Base-by-base conservation (phyloP, 2,797 vertebrate species). In the Pantherophis vulpinus region DNA sequence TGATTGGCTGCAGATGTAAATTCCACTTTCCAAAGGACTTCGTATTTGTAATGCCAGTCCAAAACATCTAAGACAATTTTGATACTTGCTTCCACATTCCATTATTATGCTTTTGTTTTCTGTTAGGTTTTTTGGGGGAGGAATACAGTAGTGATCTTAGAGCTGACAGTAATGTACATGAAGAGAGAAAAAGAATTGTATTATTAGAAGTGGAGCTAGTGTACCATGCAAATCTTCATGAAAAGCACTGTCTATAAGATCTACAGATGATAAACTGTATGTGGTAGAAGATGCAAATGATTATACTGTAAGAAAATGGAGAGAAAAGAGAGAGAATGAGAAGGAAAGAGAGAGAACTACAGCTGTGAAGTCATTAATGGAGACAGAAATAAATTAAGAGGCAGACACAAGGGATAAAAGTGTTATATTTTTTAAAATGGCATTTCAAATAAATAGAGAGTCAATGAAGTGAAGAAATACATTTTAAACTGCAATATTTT, bases 371-470 rank as follows among this genome's bases (percentile, higher is more conserved):
- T 63, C 47, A 93, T 56, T 63, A 74, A 93, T 87, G 92, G 37
- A 37, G 51, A 32, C 37, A 94, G 87, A 83, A 86, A 47, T 29
- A 92, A 93, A 93, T 94, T 92, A 93, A 89, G 37, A 91, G 87
- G 14, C 74, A 93, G 58, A 93, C 93, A 58, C 2, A 91, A 94
- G 93, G 25, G 42, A 93, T n/a, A 90, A 60, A 89, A 0, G 0
- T 58, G 66, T 70, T 86, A 14, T 87, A 86, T 91, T 95, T 83
- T 94, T 55, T 3, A 89, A 94, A 93, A 93, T 16, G 3, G 1
- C 12, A 87, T 95, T 91, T 94, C n/a, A 95, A 94, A 95, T 94
- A 93, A 93, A 74, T 0, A 37, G 86, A 90, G 61, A 87, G 37
- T 87, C 93, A 94, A 94, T 37, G 29, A 90, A 94, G 32, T 66